A percentile compares a stretch with the other conserved stretches of the same genome.
Conservation (phyloP, 1,140 invertebrate species). For the Cydia pomonella region DNA sequence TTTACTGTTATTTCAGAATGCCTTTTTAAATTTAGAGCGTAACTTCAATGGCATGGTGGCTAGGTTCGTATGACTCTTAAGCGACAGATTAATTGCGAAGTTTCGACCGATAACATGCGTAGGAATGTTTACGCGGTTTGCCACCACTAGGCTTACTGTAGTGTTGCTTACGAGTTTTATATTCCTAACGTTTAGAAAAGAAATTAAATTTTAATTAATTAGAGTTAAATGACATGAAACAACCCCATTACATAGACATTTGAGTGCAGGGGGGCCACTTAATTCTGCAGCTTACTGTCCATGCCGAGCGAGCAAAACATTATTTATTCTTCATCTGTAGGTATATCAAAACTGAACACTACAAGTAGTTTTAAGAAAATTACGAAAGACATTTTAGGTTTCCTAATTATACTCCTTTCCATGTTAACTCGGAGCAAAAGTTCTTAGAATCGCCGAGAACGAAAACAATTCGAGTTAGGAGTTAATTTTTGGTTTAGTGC, state of each 20-base stretch:
- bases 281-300: no score
- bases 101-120: slow-evolving; percentile 1
- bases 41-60: not conserved
- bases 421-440: not conserved
- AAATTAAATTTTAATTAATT: no score
- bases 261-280: no score
- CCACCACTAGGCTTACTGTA: not conserved
- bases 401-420: not conserved
- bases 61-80: not conserved
- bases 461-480: not conserved
- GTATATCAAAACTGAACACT: not conserved
- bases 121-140: not conserved
- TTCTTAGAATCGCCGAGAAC: not conserved
- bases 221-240: no score
- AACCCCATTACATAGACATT: no score
- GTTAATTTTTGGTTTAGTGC: slow-evolving; percentile 16
- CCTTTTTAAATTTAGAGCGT: no score
- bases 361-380: not conserved
- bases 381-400: not conserved
- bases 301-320: no score
- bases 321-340: no score
- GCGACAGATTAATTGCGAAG: not conserved
- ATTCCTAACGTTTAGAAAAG: no score
- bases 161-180: not conserved
- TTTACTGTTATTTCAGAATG: no score